Evolutionary conservation across 2,888 invertebrate species (phyloP), one percentile per base, ranked within the genome.

Genomic region (Andrena flavipes): DNA sequence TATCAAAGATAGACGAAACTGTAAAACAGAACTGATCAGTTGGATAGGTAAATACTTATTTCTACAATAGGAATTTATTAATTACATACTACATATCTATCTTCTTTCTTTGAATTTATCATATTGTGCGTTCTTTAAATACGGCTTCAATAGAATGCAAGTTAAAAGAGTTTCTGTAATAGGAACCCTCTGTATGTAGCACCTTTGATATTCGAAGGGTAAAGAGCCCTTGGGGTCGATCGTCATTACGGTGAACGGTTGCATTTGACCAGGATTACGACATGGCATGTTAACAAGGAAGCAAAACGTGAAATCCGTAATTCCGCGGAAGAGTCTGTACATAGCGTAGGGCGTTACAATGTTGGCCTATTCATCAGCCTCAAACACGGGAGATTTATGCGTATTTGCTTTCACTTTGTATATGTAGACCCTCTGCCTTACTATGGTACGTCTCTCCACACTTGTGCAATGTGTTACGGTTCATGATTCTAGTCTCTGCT

Each of bases 261-360:
- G 74, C 54, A 60, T 54, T 68, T 30, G 42, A 42, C 30, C 51
- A 63, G 85, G 75, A 85, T 85, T 84, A 85, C 62, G 54, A 76
- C 71, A 13, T 42, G 78, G 62, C 67, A 67, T 72, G 84, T 74
- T 82, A 84, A 84, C 84, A 82, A 85, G 85, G 81, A 84, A 84
- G 80, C 84, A 86, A 85, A 85, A 87, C 83, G 89, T 84, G 81
- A 82, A 85, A 82, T 88, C 84, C 78, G 81, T 84, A 85, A 89
- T 88, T 86, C 84, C 85, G 81, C 49, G 88, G 89, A 88, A 87
- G 88, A 86, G 85, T 85, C 85, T 79, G 84, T 87, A 82, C 85
- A 80, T 81, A 84, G 80, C 69, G 80, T 26, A 60, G 68, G 73
- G 78, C 83, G 87, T 87, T 80, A 82, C 87, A 71, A 78, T 82